phyloP scores from a whole-genome alignment of 2,113 vertebrate genomes.

The Aptenodytes patagonicus region DNA sequence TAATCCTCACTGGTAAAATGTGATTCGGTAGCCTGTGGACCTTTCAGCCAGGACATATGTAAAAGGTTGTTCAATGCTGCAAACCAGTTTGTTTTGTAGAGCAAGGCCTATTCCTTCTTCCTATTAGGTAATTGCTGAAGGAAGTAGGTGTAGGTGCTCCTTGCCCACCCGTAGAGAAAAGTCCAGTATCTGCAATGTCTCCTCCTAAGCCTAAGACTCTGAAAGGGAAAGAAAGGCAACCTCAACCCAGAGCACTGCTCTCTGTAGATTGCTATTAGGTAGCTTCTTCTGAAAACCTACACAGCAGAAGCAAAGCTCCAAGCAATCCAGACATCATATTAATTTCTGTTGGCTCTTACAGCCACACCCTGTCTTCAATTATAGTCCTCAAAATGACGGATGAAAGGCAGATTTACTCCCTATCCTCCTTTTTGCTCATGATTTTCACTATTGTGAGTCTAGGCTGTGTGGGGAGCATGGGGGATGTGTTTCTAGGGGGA shows the following conservation, averaged over 20 bases:
- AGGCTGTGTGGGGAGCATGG: background rate
- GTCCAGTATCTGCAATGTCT: background rate
- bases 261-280: background rate
- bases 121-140: background rate
- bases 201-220: background rate
- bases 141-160: background rate
- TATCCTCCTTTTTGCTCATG: background rate
- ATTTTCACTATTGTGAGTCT: background rate
- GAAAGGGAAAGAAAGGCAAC: background rate
- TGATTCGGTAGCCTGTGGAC: background rate
- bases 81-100: background rate
- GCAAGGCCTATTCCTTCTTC: background rate
- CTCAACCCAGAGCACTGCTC: background rate
- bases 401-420: slow-evolving; percentile 40
- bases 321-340: slow-evolving; percentile 22
- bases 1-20: background rate
- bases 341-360: slow-evolving; percentile 27
- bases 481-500: background rate
- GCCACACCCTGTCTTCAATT: slow-evolving; percentile 51
- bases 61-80: background rate
- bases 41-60: accelerated
- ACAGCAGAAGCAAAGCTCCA: background rate
- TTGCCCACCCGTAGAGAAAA: accelerated
- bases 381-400: slow-evolving; percentile 27
- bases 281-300: background rate